Evolutionary conservation across 2,113 vertebrate genomes (phyloP), one percentile per base, ranked within the genome.

Genomic region (Triplophysa dalaica): DNA sequence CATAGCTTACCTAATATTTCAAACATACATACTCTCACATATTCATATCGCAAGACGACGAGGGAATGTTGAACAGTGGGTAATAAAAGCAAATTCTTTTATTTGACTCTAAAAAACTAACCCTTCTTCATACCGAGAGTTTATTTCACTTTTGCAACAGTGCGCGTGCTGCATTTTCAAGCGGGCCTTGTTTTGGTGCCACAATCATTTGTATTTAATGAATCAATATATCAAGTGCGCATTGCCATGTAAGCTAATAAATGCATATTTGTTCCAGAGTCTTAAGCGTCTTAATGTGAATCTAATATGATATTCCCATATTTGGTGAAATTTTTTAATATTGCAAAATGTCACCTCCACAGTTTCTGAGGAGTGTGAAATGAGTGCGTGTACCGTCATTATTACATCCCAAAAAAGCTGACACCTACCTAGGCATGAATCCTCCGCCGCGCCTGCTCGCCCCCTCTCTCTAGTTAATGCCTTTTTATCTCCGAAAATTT

Each of bases 401-500:
- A 67, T 74, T 65, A 45, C 50, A 29, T 12, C 14, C 21, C n/a
- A 29, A 45, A 65, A 58, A 66, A 66, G 50, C 50, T 13, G 7
- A 63, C 60, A 5, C 60, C 41, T 11, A 60, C 78, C 22, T 52
- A 73, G 69, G 69, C 48, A 65, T 73, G 52, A 73, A 50, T 22
- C 65, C 16, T 48, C 68, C 29, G 6, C 41, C 1, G 12, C 56
- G 60, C 29, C 50, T 11, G 13, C 19, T 48, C 45, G 3, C 11
- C 11, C 45, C 1, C 13, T 63, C 48, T 75, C 63, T 83, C 82
- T 79, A 78, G 9, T 72, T 79, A 82, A 66, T 60, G 75, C 72
- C 82, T 77, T 67, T 84, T 82, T 79, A 86, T 89, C 86, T 80
- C 81, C 79, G 43, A 78, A 56, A 85, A 81, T 85, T 70, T 86